These are phyloP conservation scores for Pempheris klunzingeri DNA, from an alignment of 2,797 vertebrate genomes.

Conservation along the genomic window DNA sequence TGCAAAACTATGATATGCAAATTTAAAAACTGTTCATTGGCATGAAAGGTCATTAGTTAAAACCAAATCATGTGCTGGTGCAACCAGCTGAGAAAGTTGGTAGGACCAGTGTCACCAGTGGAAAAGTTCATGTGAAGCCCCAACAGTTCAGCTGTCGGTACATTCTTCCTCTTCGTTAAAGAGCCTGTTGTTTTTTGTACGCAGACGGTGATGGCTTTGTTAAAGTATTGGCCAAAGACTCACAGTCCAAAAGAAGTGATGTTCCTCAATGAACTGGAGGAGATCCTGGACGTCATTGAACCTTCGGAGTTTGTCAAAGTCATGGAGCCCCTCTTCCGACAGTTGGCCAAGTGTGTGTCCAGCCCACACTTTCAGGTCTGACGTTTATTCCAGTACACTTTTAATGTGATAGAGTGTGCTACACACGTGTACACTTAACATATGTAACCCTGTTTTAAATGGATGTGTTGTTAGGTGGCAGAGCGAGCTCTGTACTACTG, in stretches of 20 bases:
- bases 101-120: too few species aligned
- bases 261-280: conserved; percentile 98
- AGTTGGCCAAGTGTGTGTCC: conserved; percentile 97
- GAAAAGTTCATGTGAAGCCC: too few species aligned
- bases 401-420: background rate
- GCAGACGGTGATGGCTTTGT: conserved; percentile 97
- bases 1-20: too few species aligned
- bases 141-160: background rate
- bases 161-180: background rate
- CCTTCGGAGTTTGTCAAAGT: conserved; percentile 99
- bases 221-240: conserved; percentile 99
- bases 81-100: too few species aligned
- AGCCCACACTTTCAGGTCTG: conserved; percentile 98
- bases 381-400: background rate
- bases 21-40: too few species aligned
- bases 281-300: conserved; percentile 98
- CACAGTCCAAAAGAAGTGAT: conserved; percentile 99
- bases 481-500: conserved; percentile 98
- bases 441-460: conserved; percentile 4
- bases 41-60: too few species aligned
- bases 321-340: conserved; percentile 98
- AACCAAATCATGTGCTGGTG: too few species aligned
- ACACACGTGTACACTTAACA: background rate
- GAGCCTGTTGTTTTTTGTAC: background rate
- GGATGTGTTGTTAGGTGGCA: conserved; percentile 88